phyloP scores from a whole-genome alignment of 2,113 vertebrate species.

The Eulemur macaco region DNA sequence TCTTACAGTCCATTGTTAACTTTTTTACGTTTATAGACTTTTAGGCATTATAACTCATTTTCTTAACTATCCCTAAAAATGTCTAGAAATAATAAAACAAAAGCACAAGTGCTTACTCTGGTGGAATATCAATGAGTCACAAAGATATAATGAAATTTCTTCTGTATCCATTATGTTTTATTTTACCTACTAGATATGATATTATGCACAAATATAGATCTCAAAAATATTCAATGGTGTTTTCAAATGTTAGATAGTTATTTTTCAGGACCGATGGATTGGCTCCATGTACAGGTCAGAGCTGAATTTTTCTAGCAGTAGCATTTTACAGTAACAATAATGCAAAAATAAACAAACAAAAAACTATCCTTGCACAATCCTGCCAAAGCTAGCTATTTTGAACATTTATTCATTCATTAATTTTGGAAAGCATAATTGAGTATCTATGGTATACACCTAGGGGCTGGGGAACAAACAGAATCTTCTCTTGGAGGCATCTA shows the following conservation, averaged over 20 bases:
- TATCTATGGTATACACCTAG: background rate
- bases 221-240: background rate
- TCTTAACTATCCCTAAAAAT: slow-evolving; percentile 21
- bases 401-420: background rate
- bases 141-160: slow-evolving; percentile 14
- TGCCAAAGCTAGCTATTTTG: background rate
- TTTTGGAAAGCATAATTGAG: background rate
- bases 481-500: background rate
- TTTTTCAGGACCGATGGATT: background rate
- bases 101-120: background rate
- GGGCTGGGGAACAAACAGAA: background rate
- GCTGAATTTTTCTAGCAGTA: background rate
- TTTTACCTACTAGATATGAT: background rate
- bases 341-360: background rate
- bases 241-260: background rate
- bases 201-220: background rate
- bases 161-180: background rate
- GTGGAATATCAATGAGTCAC: background rate
- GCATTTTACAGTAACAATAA: background rate
- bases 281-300: background rate
- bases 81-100: slow-evolving; percentile 49
- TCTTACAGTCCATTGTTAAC: background rate
- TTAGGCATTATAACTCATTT: background rate
- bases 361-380: background rate
- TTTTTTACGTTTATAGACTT: background rate